Evolutionary conservation across 2,888 invertebrate species (phyloP).

Genomic region (Drosophila mettleri): DNA sequence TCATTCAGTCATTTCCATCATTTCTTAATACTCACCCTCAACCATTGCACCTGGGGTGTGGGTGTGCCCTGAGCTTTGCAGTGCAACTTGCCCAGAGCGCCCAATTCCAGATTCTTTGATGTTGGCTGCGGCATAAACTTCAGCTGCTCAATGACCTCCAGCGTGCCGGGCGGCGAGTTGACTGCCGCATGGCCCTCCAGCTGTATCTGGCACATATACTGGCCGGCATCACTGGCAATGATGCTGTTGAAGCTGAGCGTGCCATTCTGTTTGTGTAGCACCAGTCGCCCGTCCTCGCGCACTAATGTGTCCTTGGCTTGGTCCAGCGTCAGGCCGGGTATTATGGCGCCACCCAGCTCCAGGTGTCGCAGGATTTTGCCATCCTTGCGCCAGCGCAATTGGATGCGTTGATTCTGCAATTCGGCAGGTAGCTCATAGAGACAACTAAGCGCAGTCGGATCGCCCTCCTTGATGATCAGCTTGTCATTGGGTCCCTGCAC

Average conservation of each 20-base stretch:
- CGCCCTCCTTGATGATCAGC: conserved; percentile 88
- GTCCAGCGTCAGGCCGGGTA: conserved; percentile 47
- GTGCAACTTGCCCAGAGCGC: conserved; percentile 92
- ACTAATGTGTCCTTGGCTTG: conserved; percentile 75
- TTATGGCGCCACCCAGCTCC: conserved; percentile 72
- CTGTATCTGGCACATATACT: conserved; percentile 85
- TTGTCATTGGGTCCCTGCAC: conserved; percentile 78
- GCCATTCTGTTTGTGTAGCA: conserved; percentile 83
- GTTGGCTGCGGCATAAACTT: conserved; percentile 94
- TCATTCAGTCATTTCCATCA: too few relatives aligned
- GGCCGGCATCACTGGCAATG: conserved; percentile 84
- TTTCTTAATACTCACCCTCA: conserved; percentile 75
- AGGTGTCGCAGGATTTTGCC: conserved; percentile 86
- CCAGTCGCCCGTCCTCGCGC: conserved; percentile 82
- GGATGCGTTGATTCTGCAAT: conserved; percentile 68
- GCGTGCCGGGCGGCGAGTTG: conserved; percentile 75
- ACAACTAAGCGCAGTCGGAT: conserved; percentile 88
- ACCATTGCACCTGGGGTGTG: conserved; percentile 86
- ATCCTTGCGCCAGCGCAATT: conserved; percentile 89
- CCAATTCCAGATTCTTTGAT: conserved; percentile 93
- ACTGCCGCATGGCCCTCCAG: conserved; percentile 83
- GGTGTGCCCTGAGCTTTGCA: conserved; percentile 94
- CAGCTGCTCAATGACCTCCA: conserved; percentile 88
- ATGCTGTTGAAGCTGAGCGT: conserved; percentile 82
- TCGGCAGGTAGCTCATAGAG: conserved; percentile 85